Evolutionary conservation across 1,140 invertebrate species (phyloP).

Genomic region (Drosophila sechellia): DNA sequence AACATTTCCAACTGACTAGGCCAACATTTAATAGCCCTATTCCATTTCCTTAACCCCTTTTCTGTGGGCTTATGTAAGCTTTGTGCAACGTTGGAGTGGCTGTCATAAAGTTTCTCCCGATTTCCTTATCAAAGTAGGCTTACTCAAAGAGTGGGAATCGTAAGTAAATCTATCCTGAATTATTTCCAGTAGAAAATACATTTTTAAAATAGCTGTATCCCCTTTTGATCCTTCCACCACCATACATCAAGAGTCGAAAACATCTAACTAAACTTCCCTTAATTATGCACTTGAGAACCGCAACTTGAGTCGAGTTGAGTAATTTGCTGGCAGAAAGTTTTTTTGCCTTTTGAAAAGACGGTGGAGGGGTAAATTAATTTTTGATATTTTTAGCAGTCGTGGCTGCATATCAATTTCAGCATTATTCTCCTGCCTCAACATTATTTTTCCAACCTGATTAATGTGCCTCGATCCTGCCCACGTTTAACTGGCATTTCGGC

Average conservation of each 20-base stretch:
- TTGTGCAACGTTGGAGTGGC: conserved; percentile 24
- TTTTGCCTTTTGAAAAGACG: not conserved
- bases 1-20: conserved; percentile 65
- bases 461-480: conserved; percentile 36
- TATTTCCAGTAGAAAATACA: not conserved
- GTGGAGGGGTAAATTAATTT: conserved; percentile 24
- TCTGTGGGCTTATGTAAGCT: conserved; percentile 43
- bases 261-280: conserved; percentile 1
- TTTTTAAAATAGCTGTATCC: not conserved
- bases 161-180: not conserved
- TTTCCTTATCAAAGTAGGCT: too few relatives aligned
- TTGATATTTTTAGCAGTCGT: conserved; percentile 14
- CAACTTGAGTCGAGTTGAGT: not conserved
- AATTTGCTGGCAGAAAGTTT: conserved; percentile 2
- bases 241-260: not conserved
- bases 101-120: conserved; percentile 26
- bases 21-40: conserved; percentile 24
- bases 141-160: too few relatives aligned
- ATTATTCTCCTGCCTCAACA: not conserved
- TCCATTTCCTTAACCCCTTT: conserved; percentile 7
- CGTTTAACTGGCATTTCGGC: conserved; percentile 18
- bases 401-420: conserved; percentile 13
- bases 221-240: not conserved
- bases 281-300: conserved; percentile 15
- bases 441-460: conserved; percentile 17